Conservation (phyloP, 2,113 vertebrate species). For the Todiramphus saurophagus region DNA sequence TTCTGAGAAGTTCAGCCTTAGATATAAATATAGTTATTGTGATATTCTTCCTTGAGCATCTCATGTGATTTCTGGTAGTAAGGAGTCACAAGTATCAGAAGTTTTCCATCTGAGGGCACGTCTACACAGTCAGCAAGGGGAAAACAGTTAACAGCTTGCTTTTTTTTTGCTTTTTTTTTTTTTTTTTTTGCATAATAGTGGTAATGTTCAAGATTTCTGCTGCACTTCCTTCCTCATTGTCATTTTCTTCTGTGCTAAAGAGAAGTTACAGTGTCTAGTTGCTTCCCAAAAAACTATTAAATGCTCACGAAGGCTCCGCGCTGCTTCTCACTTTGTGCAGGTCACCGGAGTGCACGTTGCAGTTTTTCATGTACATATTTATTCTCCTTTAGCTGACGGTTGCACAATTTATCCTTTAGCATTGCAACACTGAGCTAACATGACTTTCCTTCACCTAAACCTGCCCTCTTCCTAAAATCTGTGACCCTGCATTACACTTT, state of each 20-base stretch:
- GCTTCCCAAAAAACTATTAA: constrained; percentile 74
- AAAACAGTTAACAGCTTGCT: constrained; percentile 66
- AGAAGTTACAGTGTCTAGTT: constrained; percentile 73
- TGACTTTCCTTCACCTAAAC: constrained; percentile 56
- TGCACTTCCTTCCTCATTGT: constrained; percentile 83
- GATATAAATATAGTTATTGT: constrained; percentile 85
- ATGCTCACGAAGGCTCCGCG: background rate
- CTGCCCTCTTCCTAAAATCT: constrained; percentile 54
- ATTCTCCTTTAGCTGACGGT: constrained; percentile 1
- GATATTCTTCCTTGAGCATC: constrained; percentile 80
- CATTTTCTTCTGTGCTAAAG: constrained; percentile 76
- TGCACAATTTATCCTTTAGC: constrained; percentile 30
- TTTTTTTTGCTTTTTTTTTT: constrained; percentile 45
- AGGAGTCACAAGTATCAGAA: constrained; percentile 87
- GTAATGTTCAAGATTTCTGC: constrained; percentile 81
- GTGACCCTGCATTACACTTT: background rate
- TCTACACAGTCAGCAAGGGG: constrained; percentile 71
- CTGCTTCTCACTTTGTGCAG: constrained; percentile 27
- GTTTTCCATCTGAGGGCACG: constrained; percentile 85
- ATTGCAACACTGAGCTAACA: background rate
- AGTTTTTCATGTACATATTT: constrained; percentile 25
- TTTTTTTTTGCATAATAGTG: constrained; percentile 76
- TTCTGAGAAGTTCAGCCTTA: constrained; percentile 86
- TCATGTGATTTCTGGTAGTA: constrained; percentile 88
- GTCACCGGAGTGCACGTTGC: background rate